Evolutionary conservation across 2,797 vertebrate genomes (phyloP), one percentile per base, ranked within the genome.

Genomic region (Prunella strophiata): DNA sequence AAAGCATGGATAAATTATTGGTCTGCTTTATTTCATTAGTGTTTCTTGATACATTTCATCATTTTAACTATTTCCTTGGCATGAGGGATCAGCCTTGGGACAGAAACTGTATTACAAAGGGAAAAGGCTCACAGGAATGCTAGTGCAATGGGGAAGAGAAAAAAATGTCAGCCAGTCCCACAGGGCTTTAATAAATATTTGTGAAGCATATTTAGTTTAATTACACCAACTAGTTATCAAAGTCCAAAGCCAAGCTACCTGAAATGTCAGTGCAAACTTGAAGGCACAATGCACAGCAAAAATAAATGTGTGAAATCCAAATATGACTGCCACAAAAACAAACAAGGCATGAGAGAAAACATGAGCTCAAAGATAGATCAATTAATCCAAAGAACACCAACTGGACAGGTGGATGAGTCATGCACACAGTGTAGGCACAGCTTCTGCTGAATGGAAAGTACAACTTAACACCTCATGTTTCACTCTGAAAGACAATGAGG

Each of bases 321-420:
- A 82, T 65, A 52, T 65, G 67, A 90, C 62, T 88, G 85, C 77
- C 73, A 85, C 45, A 54, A 61, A 88, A 59, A n/a, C 63, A 93
- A 94, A 96, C 79, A 85, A 91, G 42, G 34, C 42, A 7, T 77
- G 91, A 96, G 77, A 85, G 93, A 93, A 94, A 90, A 72, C 93
- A 94, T 48, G 52, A 94, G 80, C 71, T 91, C 71, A 34, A 88
- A 88, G 38, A 87, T 36, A 89, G 88, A 93, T 94, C 83, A 91
- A 90, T 94, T 96, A 95, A 87, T 68, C 43, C 47, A 65, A 74
- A 84, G 80, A 82, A 51, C 89, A 87, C 59, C 83, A 89, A 74
- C 71, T 32, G 71, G 96, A 94, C 93, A 96, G 91, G 95, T 93
- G 68, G 52, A 29, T 96, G 95, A 96, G 51, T 96, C 96, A 94